Evolutionary conservation across 2,113 vertebrate genomes (phyloP), one percentile per base, ranked within the genome.

Genomic region (Crypturellus undulatus): DNA sequence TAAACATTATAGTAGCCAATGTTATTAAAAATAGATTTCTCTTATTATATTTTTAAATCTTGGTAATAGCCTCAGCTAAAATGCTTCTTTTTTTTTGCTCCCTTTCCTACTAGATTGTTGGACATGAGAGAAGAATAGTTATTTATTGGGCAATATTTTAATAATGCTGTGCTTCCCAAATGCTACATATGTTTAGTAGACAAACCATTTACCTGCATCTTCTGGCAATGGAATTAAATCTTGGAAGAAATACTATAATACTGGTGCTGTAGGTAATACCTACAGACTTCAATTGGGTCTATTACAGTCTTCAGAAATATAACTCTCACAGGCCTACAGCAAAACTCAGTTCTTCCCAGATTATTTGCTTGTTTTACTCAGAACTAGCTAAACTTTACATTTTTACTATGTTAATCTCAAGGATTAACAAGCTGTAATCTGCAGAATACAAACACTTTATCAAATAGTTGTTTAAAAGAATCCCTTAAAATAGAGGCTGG

Each of bases 21-120:
- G 86, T 96, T 95, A 94, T 95, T 96, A 96, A 95, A 95, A 97
- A 90, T 75, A 94, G 82, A 84, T 94, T 88, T 51, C 45, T 0
- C 1, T 94, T 96, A 93, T 95, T 93, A 65, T 94, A 42, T 81
- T 94, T 94, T 93, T 96, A 96, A 95, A 94, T 96, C 87, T 96
- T 22, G 1, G 21, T 92, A 94, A 96, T 86, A 88, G 72, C 68
- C 71, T 83, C 81, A 87, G 75, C 79, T 82, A 87, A 85, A 45
- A 82, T 92, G 54, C n/a, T 80, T 92, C 54, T 79, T 89, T 64
- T 45, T 62, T 65, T 90, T 82, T 51, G n/a, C 62, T 84, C 52
- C 92, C 73, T 89, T 86, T 90, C 58, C 17, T 93, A 68, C 49
- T 59, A 71, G 84, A 65, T 92, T 76, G 45, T 51, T 67, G 51